Base-by-base conservation (phyloP, 2,888 invertebrate genomes). In the Biston stratarius region DNA sequence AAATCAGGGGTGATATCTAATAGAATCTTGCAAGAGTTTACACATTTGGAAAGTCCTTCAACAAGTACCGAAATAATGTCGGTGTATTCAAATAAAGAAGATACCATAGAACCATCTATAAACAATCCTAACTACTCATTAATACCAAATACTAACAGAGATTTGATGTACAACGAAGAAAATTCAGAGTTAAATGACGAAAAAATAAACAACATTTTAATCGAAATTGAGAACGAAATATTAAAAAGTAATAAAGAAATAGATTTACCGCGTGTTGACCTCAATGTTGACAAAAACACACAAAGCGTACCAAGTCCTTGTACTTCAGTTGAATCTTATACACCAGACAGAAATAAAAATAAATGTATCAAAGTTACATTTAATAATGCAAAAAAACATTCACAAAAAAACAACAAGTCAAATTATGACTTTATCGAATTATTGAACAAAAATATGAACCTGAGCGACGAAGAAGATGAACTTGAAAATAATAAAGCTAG, bases 191-290 rank as follows among this genome's bases (percentile, higher is more conserved):
- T 83, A 33, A 83, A 87, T 58, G 85, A 85, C 59, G 77, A 81
- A 33, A 81, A 82, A 67, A 83, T 92, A 68, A 75, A 87, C 59
- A 80, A 70, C 45, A 85, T 92, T 70, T 74, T 93, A 44, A 83
- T 77, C 55, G 79, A 88, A 67, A 92, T 92, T 56, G 92, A 93
- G 82, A 83, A 73, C 64, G 91, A 92, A 85, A 91, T 91, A 70
- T 70, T 67, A 24, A 81, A 73, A 65, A 69, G 36, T 45, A 55
- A 59, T 36, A 42, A 14, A 34, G 44, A 12, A 0, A n/a, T 38
- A 40, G 49, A 42, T 57, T 15, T 60, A 40, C 60, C 67, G 10
- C 10, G n/a, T 34, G 51, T 64, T 11, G 15, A 64, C 36, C 34
- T 60, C n/a, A 11, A n/a, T 12, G 38, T 44, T n/a, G 40, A 51